Base-by-base conservation (phyloP, 2,797 vertebrate species). In the Hafferia zeledoni region DNA sequence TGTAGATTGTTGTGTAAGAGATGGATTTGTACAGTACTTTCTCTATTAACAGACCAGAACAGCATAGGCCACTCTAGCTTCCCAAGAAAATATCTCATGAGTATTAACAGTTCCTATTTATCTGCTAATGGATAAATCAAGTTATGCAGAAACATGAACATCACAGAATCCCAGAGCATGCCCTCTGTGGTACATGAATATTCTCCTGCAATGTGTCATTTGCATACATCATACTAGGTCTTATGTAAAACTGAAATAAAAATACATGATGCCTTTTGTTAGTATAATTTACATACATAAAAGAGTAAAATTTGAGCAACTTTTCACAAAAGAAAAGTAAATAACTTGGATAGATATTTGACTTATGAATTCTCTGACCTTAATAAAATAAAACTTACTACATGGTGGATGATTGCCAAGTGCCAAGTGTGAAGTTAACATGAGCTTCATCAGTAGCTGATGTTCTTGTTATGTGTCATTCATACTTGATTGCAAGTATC, bases 121-220 rank as follows among this genome's bases (percentile, higher is more conserved):
- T 94, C 87, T 77, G 24, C 20, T 92, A 80, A 90, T 93, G 81
- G 59, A 65, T 83, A 79, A 84, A 92, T 92, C 72, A 90, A 79
- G 43, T 92, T 93, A 61, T 72, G 27, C 59, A 56, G 70, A 76
- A 87, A 52, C 47, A 64, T 19, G 57, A 83, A 47, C 44, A 81
- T 41, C 59, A 17, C 39, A 65, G 86, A 92, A 68, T 31, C 39
- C 41, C n/a, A 28, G 31, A 60, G 18, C 2, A 2, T 61, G 43
- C 5, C n/a, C 33, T 13, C 1, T 0, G 17, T 16, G 24, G 17
- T 64, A 46, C 41, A 5, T 31, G 31, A 9, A 5, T 78, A 43
- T 70, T 78, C 33, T 83, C 27, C 67, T 75, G 31, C 19, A 83
- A 1, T 56, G 17, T 83, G 23, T 52, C 25, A 30, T 94, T 92